Percentiles rank a stretch among this genome's conserved stretches.
Conservation (phyloP, 2,797 vertebrate species). For the Balearica regulorum region DNA sequence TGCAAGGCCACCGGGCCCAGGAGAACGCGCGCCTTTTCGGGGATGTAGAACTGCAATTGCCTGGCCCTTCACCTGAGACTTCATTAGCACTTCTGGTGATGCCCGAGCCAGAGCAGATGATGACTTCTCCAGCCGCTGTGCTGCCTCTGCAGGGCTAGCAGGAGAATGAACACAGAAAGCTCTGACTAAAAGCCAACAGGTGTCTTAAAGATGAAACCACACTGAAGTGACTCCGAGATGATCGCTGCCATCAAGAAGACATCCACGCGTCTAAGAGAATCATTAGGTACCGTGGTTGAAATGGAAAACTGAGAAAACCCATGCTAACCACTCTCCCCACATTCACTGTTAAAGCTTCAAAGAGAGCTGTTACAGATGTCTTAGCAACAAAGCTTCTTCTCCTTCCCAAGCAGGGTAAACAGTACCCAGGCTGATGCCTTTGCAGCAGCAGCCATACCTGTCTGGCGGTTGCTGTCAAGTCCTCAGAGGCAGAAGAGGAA, state of each 20-base stretch:
- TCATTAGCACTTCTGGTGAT: neutral
- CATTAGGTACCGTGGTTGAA: fast-evolving
- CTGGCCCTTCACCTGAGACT: neutral
- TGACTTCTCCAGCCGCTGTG: neutral
- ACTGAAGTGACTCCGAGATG: fast-evolving
- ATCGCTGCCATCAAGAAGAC: neutral
- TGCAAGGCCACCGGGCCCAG: neutral
- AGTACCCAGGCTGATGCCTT: neutral
- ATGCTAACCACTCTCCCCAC: neutral
- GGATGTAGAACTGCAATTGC: neutral
- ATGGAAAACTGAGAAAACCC: neutral
- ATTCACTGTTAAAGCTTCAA: neutral
- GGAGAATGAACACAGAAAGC: neutral
- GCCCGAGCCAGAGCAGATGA: neutral
- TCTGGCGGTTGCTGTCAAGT: no score
- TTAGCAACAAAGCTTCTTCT: neutral
- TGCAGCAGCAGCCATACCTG: neutral
- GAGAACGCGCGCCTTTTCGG: neutral
- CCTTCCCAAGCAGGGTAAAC: neutral
- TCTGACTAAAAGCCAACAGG: neutral
- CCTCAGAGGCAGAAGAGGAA: neutral
- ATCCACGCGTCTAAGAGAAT: fast-evolving
- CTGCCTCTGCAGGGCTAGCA: neutral
- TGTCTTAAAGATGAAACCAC: neutral
- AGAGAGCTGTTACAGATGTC: neutral